Evolutionary conservation across 2,797 vertebrate genomes (phyloP).

Genomic region (Spinibarbus caldwelli): DNA sequence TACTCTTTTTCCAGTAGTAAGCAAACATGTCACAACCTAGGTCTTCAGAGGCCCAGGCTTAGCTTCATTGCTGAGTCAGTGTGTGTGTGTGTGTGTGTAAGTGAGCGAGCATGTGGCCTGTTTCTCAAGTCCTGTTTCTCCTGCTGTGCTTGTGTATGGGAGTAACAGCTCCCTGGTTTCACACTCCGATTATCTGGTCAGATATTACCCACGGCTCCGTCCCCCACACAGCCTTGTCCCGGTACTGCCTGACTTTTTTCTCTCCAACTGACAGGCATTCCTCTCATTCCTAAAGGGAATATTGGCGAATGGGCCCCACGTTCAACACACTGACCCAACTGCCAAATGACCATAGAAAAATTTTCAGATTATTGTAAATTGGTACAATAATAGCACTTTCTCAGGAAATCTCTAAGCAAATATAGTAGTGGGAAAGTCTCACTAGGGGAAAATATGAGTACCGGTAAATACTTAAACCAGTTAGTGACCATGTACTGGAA

Average conservation of each 20-base stretch:
- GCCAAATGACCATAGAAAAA: not conserved
- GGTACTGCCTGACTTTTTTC: slow-evolving; percentile 3
- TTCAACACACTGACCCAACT: slow-evolving; percentile 1
- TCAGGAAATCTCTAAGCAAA: not conserved
- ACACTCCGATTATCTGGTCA: slow-evolving; percentile 58
- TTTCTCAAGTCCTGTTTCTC: slow-evolving; percentile 16
- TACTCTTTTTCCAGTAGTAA: not conserved
- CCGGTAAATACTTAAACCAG: not conserved
- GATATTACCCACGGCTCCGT: slow-evolving; percentile 37
- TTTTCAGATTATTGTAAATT: not conserved
- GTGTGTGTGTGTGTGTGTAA: not conserved
- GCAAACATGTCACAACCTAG: not conserved
- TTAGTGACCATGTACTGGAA: slow-evolving; percentile 1
- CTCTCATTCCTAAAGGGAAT: slow-evolving; percentile 34
- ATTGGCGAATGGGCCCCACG: not conserved
- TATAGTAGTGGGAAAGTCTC: not conserved
- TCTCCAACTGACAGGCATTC: slow-evolving; percentile 27
- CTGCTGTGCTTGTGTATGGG: slow-evolving; percentile 38
- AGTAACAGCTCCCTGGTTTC: slow-evolving; percentile 50
- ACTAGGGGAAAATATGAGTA: not conserved
- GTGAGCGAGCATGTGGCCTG: not conserved
- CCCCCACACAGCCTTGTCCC: slow-evolving; percentile 5
- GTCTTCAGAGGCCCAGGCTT: not conserved
- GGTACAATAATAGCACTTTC: not conserved
- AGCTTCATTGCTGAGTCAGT: slow-evolving; percentile 1